These are phyloP conservation scores for Liopterus haemorrhoidalis DNA, from an alignment of 2,888 invertebrate genomes.

Conservation along the genomic window DNA sequence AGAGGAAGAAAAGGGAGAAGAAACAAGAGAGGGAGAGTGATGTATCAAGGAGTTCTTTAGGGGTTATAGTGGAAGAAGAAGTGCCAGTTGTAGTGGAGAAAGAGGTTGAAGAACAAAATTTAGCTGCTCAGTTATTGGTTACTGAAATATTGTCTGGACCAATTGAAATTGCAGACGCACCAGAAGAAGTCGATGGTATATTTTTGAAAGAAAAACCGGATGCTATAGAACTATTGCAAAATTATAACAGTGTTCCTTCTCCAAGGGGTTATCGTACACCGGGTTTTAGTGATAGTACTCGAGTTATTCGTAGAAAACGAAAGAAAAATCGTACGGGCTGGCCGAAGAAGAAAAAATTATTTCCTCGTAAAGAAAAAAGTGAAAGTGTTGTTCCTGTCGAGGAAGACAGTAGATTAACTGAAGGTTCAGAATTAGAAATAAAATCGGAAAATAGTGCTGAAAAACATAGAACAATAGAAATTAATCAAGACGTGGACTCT, in stretches of 20 bases:
- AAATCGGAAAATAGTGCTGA: slow-evolving; percentile 34
- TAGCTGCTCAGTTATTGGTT: slow-evolving; percentile 14
- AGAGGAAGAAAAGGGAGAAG: slow-evolving; percentile 48
- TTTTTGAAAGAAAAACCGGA: slow-evolving; percentile 37
- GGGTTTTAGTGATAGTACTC: slow-evolving; percentile 21
- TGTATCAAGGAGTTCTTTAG: slow-evolving; percentile 25
- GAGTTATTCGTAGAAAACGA: slow-evolving; percentile 47
- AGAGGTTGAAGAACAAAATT: slow-evolving; percentile 7
- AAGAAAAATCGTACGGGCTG: slow-evolving; percentile 77
- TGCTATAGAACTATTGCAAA: slow-evolving; percentile 39
- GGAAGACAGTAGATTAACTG: slow-evolving; percentile 25
- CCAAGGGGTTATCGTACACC: slow-evolving; percentile 38
- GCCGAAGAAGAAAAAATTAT: slow-evolving; percentile 56
- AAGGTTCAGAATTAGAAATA: slow-evolving; percentile 40
- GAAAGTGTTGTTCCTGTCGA: slow-evolving; percentile 36
- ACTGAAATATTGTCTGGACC: slow-evolving; percentile 25
- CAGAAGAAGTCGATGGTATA: slow-evolving; percentile 42
- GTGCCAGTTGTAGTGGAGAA: slow-evolving; percentile 4
- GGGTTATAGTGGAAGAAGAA: slow-evolving; percentile 34
- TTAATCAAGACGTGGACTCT: too few relatives aligned
- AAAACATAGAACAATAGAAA: too few relatives aligned
- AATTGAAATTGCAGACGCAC: slow-evolving; percentile 27
- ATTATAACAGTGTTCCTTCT: slow-evolving; percentile 43
- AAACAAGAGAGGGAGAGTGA: slow-evolving; percentile 32
- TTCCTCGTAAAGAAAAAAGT: slow-evolving; percentile 39